Base-by-base conservation (phyloP, 2,888 invertebrate species). In the Volucella inflata region DNA sequence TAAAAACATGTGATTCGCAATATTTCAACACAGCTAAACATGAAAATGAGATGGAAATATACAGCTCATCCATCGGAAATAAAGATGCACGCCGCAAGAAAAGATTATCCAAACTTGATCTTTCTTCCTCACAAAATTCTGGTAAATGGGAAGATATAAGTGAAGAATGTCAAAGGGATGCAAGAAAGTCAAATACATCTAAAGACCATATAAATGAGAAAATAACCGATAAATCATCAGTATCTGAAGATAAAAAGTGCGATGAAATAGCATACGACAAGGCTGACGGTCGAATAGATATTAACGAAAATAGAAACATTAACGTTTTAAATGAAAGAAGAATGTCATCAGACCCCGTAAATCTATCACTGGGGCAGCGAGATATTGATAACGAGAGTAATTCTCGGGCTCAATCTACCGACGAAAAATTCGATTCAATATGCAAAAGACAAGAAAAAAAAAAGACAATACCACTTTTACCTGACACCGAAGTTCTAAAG, bases 261-360 rank as follows among this genome's bases (percentile, higher is more conserved):
- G 81, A 85, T 4, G 85, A 85, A 40, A 55, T 67, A 11, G 16
- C 74, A 17, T 81, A 62, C 40, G 77, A 85, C 17, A 85, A 85
- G 50, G n/a, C 76, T 16, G 68, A 80, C 0, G 67, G 65, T 3
- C 53, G 76, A 67, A 68, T 62, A 1, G 84, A 85, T 30, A 57
- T 76, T 14, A 65, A 65, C 2, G 81, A 81, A 68, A 79, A 68
- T 48, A 57, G 80, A 64, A 81, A 71, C 16, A 53, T 75, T 30
- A 87, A 87, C 48, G 80, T 83, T 75, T 79, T 88, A 68, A 81
- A 87, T 74, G 87, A 87, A 76, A 48, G 88, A 68, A 81, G 95
- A 92, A 95, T 95, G 91, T 96, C 96, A 64, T 95, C 96, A 1
- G 96, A 96, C 91, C 97, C 97, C 46, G 97, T 97, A 64, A 97